phyloP scores from a whole-genome alignment of 1,140 invertebrate species.

The Drosophila bocqueti region DNA sequence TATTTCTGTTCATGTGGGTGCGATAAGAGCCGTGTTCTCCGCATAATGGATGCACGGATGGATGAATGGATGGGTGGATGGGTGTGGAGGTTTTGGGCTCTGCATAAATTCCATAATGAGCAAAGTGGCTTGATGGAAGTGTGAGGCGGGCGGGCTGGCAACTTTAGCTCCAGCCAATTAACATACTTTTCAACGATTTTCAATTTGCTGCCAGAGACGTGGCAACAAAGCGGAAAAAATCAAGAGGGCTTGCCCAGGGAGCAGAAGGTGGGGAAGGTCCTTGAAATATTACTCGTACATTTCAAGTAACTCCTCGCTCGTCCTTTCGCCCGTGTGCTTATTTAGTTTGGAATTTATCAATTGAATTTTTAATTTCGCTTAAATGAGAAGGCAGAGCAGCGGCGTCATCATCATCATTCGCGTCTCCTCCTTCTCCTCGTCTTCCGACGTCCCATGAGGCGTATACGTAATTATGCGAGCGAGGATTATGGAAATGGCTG shows the following conservation, averaged over 20 bases:
- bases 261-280: constrained; percentile 10
- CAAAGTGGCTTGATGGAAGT: constrained; percentile 20
- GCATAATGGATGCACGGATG: constrained; percentile 10
- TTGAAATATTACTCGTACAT: constrained; percentile 36
- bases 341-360: constrained; percentile 70
- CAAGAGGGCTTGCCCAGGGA: not conserved
- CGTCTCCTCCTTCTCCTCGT: constrained; percentile 10
- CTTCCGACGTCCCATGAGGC: constrained; percentile 53
- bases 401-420: constrained; percentile 20
- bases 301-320: constrained; percentile 29
- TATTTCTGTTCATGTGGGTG: constrained; percentile 58
- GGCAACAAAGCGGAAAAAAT: constrained; percentile 43
- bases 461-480: constrained; percentile 76
- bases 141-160: constrained; percentile 9
- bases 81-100: not conserved
- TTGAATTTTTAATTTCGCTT: constrained; percentile 73
- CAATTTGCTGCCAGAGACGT: constrained; percentile 49
- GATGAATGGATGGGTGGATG: not conserved
- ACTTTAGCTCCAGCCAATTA: constrained; percentile 55
- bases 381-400: constrained; percentile 46
- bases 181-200: constrained; percentile 68
- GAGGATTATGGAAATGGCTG: constrained; percentile 64
- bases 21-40: constrained; percentile 42
- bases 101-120: constrained; percentile 48
- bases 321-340: constrained; percentile 14